Percentiles rank a stretch among this genome's conserved stretches.
Evolutionary conservation across 2,797 vertebrate species (phyloP).

Genomic region (Smutsia gigantea): DNA sequence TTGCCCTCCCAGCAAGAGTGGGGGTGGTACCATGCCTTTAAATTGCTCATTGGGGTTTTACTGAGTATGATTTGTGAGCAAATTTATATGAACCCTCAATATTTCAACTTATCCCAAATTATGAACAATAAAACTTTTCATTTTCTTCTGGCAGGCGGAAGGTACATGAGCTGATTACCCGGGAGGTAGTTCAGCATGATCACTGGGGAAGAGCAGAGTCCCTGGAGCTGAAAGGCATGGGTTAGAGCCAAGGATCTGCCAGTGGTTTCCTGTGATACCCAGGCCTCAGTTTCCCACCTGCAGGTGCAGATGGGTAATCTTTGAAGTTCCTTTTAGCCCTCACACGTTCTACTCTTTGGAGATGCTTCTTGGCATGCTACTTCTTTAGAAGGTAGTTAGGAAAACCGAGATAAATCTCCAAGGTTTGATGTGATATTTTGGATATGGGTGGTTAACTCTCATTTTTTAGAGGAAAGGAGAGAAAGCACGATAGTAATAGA

Average conservation of each 20-base stretch:
- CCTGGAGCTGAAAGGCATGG: neutral
- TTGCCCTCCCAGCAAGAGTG: slow-evolving; percentile 80
- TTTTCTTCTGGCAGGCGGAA: slow-evolving; percentile 84
- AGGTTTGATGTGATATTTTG: slow-evolving; percentile 71
- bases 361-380: neutral
- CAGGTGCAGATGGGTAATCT: neutral
- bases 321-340: neutral
- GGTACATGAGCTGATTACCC: slow-evolving; percentile 71
- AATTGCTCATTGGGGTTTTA: slow-evolving; percentile 86
- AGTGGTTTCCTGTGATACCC: neutral
- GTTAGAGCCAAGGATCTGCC: neutral
- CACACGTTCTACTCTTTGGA: neutral
- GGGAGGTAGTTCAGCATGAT: neutral
- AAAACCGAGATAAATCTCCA: slow-evolving; percentile 71
- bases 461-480: slow-evolving; percentile 1
- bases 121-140: slow-evolving; percentile 86
- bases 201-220: neutral
- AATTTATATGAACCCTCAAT: slow-evolving; percentile 85
- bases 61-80: slow-evolving; percentile 86
- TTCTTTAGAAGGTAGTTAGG: slow-evolving; percentile 18
- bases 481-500: neutral
- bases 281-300: neutral
- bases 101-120: slow-evolving; percentile 86
- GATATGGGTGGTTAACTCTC: neutral
- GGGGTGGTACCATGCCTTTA: slow-evolving; percentile 82